Evolutionary conservation across 2,797 vertebrate genomes (phyloP).

Genomic region (Coreius guichenoti): DNA sequence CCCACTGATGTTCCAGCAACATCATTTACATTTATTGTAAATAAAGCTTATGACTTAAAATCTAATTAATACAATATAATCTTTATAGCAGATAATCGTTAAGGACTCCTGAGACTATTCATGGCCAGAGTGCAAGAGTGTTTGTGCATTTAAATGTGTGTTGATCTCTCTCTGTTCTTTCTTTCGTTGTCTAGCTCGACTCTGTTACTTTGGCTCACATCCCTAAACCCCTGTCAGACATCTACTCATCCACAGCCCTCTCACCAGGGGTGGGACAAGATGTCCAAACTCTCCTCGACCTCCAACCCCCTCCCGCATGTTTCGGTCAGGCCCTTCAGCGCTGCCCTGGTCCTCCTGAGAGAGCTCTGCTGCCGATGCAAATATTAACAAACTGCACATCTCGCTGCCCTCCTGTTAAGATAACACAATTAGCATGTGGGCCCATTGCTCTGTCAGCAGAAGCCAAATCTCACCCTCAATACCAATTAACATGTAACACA

Average conservation of each 20-base stretch:
- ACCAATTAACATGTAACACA: constrained; percentile 59
- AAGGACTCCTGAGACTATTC: constrained; percentile 14
- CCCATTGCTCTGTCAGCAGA: constrained; percentile 53
- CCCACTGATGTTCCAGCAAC: neutral
- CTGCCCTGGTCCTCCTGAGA: constrained; percentile 49
- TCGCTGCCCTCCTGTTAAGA: constrained; percentile 48
- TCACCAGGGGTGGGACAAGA: constrained; percentile 55
- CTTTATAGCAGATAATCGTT: constrained; percentile 13
- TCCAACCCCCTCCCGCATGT: constrained; percentile 52
- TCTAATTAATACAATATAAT: constrained; percentile 32
- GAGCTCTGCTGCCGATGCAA: constrained; percentile 57
- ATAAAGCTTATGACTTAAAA: neutral
- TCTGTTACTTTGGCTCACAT: constrained; percentile 26
- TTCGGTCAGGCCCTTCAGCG: constrained; percentile 47
- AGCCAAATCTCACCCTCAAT: constrained; percentile 53
- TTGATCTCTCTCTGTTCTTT: neutral
- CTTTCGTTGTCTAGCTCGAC: neutral
- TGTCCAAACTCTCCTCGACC: constrained; percentile 59
- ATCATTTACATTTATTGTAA: too few relatives aligned
- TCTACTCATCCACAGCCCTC: constrained; percentile 51
- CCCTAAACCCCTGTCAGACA: constrained; percentile 47
- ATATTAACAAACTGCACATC: constrained; percentile 54
- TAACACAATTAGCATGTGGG: constrained; percentile 61
- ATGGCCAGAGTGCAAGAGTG: neutral
- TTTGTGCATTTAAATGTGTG: neutral